Evolutionary conservation across 2,797 vertebrate genomes (phyloP), one percentile per base, ranked within the genome.

Genomic region (Semaprochilodus insignis): DNA sequence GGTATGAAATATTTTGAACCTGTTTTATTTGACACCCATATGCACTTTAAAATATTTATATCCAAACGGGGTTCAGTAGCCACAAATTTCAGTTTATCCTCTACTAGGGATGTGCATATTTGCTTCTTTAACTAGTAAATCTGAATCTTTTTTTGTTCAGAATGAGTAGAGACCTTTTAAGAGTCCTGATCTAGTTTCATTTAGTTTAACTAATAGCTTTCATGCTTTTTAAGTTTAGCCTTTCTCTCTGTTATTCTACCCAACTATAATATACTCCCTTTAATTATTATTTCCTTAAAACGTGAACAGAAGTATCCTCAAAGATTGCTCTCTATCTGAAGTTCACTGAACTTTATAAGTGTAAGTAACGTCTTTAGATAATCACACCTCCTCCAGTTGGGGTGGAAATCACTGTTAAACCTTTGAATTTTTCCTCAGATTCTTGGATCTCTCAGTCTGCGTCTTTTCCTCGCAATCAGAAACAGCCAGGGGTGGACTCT

Each of bases 361-460:
- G 27, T 1, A 1, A 52, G 52, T 27, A 1, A 5, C 25, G 23
- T 34, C 52, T 57, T 31, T 6, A 34, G 15, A 5, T 27, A 34
- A 34, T 65, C 25, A 10, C 59, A 62, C 23, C 13, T 25, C 3
- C n/a, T 62, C 25, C 27, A 72, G 52, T 31, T 14, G n/a, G 0
- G 4, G 14, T 19, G 3, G 21, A 51, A 66, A 16, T 27, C 17
- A 11, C 59, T 7, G 5, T 16, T 82, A 48, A 1, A 66, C 55
- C 72, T 59, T 70, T 31, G 48, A 19, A 2, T 55, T 11, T 21
- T 67, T 57, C 44, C 14, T 31, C 81, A 99, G 98, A 99, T 95
- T 97, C 96, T 27, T 99, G 97, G 98, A 97, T 99, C 91, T 99
- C 98, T 72, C 97, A 99, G 89, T 99, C 98, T 4, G 97, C 97